phyloP scores from a whole-genome alignment of 2,797 vertebrate species.

The Mormyrops boulengeri region DNA sequence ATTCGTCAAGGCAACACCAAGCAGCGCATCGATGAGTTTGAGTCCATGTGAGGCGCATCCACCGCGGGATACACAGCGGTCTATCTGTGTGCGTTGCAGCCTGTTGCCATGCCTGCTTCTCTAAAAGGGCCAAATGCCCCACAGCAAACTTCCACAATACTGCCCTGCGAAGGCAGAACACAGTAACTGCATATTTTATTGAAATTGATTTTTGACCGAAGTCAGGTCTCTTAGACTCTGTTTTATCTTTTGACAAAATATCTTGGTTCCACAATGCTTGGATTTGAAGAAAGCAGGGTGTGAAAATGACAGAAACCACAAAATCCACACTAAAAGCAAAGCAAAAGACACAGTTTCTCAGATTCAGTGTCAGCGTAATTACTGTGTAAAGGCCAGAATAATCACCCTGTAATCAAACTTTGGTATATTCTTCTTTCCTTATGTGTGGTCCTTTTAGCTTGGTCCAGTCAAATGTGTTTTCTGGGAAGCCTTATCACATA shows the following conservation, averaged over 20 bases:
- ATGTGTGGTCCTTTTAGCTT: not conserved
- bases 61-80: slow-evolving; percentile 8
- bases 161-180: not conserved
- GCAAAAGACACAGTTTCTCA: not conserved
- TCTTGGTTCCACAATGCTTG: not conserved
- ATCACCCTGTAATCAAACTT: not conserved
- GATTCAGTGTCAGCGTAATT: not conserved
- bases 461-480: not conserved
- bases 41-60: slow-evolving; percentile 80
- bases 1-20: slow-evolving; percentile 98
- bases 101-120: slow-evolving; percentile 1
- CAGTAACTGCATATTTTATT: not conserved
- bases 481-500: not conserved
- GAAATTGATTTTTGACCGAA: not conserved
- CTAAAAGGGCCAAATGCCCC: not conserved
- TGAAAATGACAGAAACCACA: not conserved
- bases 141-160: not conserved
- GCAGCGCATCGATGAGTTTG: slow-evolving; percentile 95
- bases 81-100: not conserved
- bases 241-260: not conserved
- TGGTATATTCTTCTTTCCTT: not conserved
- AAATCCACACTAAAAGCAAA: not conserved
- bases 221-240: not conserved
- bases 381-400: not conserved
- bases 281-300: not conserved